Percentiles rank a stretch among this genome's conserved stretches.
Conservation (phyloP, 2,797 vertebrate genomes). For the Pseudocheirus occidentalis region DNA sequence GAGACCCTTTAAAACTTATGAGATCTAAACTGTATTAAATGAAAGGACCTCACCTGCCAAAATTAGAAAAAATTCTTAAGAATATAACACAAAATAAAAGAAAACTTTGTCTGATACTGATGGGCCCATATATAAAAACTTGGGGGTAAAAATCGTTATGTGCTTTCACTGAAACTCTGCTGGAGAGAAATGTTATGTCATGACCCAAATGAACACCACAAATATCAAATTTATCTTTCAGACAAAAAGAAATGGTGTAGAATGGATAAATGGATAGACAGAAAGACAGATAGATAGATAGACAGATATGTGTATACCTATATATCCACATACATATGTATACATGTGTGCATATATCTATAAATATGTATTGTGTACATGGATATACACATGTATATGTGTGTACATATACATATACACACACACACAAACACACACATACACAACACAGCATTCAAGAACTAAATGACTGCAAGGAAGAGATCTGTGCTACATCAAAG, state of each 20-base stretch:
- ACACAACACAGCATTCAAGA: background rate
- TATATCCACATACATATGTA: too few relatives aligned
- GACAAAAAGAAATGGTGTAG: background rate
- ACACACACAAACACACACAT: too few relatives aligned
- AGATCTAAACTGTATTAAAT: background rate
- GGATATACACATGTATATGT: too few relatives aligned
- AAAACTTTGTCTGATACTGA: background rate
- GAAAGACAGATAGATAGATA: too few relatives aligned
- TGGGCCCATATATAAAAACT: background rate
- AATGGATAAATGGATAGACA: too few relatives aligned
- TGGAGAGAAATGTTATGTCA: background rate
- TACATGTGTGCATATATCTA: too few relatives aligned
- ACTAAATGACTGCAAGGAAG: background rate
- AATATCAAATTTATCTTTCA: background rate
- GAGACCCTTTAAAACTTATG: background rate
- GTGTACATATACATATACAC: too few relatives aligned
- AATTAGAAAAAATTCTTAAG: background rate
- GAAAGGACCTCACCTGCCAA: background rate
- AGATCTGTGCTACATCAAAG: background rate
- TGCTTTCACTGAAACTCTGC: background rate
- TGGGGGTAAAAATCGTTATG: background rate
- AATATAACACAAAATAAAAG: background rate
- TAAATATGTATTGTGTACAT: too few relatives aligned
- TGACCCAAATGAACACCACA: background rate
- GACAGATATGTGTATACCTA: too few relatives aligned